These are phyloP conservation scores for Chlorodrepanis virens DNA, from an alignment of 2,113 vertebrate genomes.

Conservation along the genomic window DNA sequence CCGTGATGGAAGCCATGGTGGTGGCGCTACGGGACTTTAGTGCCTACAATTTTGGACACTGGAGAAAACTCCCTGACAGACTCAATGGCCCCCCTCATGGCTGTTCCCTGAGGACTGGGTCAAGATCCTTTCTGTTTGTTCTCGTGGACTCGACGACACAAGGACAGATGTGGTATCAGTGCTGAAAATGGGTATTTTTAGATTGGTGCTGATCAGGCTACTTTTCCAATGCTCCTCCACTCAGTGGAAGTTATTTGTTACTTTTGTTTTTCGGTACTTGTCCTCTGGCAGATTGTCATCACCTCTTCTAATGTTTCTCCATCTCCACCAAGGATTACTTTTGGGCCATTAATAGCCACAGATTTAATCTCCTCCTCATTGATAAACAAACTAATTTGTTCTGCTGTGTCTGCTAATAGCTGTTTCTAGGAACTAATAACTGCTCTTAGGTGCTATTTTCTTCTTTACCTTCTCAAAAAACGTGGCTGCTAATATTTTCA, in stretches of 20 bases:
- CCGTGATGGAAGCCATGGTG: not conserved
- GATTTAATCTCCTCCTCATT: conserved; percentile 37
- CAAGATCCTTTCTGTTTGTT: not conserved
- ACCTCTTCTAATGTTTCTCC: conserved; percentile 45
- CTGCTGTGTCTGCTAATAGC: conserved; percentile 38
- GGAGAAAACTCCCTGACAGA: not conserved
- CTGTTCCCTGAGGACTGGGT: not conserved
- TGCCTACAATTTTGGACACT: not conserved
- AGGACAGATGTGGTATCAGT: not conserved
- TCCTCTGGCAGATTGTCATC: conserved; percentile 7
- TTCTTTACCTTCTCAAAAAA: conserved; percentile 34
- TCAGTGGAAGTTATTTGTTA: conserved; percentile 22
- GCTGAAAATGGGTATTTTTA: conserved; percentile 16
- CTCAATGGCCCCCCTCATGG: not conserved
- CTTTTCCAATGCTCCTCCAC: not conserved
- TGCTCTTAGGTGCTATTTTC: conserved; percentile 48
- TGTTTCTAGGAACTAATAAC: conserved; percentile 49
- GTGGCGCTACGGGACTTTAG: not conserved
- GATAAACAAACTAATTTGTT: conserved; percentile 62
- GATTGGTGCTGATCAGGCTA: conserved; percentile 12
- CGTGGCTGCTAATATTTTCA: not conserved
- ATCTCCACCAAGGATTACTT: conserved; percentile 26
- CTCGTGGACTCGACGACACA: fast-evolving
- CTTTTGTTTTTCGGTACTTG: conserved; percentile 15
- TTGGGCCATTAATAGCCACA: conserved; percentile 54